Evolutionary conservation across 2,888 invertebrate species (phyloP).

Genomic region (Drosophila anomalata): DNA sequence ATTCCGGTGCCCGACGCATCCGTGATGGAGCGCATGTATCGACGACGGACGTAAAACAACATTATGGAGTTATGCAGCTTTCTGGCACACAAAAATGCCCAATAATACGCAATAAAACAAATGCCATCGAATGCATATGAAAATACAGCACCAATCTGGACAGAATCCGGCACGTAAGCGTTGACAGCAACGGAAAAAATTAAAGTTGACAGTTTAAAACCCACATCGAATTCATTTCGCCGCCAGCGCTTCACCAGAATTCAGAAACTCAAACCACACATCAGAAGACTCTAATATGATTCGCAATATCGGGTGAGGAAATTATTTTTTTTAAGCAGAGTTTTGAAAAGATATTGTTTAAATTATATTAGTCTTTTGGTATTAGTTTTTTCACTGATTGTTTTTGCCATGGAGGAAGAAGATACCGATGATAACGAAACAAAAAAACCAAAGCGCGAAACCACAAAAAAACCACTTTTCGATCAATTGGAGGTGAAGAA

Average conservation of each 20-base stretch:
- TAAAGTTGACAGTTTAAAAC: slow-evolving; percentile 5
- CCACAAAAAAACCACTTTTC: neutral
- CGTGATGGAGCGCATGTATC: slow-evolving; percentile 32
- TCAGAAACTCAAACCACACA: neutral
- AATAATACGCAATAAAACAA: slow-evolving; percentile 10
- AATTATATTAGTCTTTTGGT: neutral
- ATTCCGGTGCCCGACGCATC: slow-evolving; percentile 29
- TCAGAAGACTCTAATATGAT: neutral
- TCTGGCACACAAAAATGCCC: slow-evolving; percentile 1
- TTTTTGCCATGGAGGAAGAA: neutral
- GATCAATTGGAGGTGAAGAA: neutral
- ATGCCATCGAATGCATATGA: neutral
- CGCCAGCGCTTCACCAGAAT: neutral
- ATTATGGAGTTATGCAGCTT: slow-evolving; percentile 19
- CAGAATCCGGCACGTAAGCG: slow-evolving; percentile 20
- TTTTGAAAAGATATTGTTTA: neutral
- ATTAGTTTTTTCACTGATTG: neutral
- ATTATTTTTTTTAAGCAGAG: neutral
- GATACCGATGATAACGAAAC: too few relatives aligned
- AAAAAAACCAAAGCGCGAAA: neutral
- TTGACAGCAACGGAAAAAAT: slow-evolving; percentile 7
- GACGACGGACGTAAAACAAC: slow-evolving; percentile 3
- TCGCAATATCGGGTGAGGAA: neutral
- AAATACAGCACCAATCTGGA: neutral
- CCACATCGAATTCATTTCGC: slow-evolving; percentile 19